Evolutionary conservation across 2,797 vertebrate genomes (phyloP), one percentile per base, ranked within the genome.

Genomic region (Oophaga sylvatica): DNA sequence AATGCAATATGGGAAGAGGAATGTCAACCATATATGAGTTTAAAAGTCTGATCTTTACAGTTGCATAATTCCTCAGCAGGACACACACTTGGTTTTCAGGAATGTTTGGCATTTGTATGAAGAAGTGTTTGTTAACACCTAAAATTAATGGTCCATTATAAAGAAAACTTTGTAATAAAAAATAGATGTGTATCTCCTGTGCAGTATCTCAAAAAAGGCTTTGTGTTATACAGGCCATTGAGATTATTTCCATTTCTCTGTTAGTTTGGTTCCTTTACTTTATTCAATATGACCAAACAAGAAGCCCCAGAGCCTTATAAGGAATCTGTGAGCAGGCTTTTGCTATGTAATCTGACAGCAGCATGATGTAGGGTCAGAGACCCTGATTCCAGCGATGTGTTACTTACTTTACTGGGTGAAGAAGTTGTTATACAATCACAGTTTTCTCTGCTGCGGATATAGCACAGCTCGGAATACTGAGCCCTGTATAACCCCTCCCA

Each of bases 41-140:
- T 8, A 53, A 11, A 53, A 11, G 48, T 8, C 48, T 53, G 48
- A 53, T 53, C 8, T 53, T 9, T 53, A 53, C 48, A 11, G 48
- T 53, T 53, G 35, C 45, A 7, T 53, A 20, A 22, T 22, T 17
- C 31, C 31, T n/a, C 73, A 11, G 11, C 11, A 3, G 48, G 9
- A 48, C 73, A 45, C 17, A 53, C 73, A 48, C 73, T 76, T 53
- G 73, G 73, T 53, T 76, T 53, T 53, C 22, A 76, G 45, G 73
- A 76, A 76, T 76, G 73, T 53, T 48, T 53, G 73, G 20, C 12
- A 76, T 76, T 53, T 76, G n/a, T 48, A 48, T 45, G 7, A 19
- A 10, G 19, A 71, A 71, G 68, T 20, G 31, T 26, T 35, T 45
- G 35, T 45, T 31, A 65, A 65, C 17, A 45, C 20, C 3, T 22